Percentiles rank a stretch among this genome's conserved stretches.
phyloP scores from a whole-genome alignment of 1,140 invertebrate genomes.

The Drosophila lacertosa region DNA sequence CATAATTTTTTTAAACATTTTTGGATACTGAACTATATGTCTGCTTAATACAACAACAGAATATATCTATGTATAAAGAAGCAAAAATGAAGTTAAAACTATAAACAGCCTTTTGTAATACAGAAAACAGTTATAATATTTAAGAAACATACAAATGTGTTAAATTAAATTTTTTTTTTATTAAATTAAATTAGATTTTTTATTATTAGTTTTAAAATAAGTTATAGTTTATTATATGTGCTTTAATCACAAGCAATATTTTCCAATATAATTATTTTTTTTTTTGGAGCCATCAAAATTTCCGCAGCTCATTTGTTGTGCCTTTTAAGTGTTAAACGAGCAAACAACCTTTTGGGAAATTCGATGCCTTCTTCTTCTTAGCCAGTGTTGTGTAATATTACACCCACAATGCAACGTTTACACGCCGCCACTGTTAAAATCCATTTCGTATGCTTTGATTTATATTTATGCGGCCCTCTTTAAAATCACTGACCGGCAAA shows the following conservation, averaged over 20 bases:
- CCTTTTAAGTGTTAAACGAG: slow-evolving; percentile 17
- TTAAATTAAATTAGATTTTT: too few relatives aligned
- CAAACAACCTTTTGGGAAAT: slow-evolving; percentile 24
- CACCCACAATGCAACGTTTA: slow-evolving; percentile 26
- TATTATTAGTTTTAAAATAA: background rate
- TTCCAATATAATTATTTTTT: too few relatives aligned
- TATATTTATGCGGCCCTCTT: slow-evolving; percentile 55
- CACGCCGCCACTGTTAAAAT: slow-evolving; percentile 54
- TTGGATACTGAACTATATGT: too few relatives aligned
- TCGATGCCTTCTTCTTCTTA: slow-evolving; percentile 34
- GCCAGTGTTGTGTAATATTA: slow-evolving; percentile 37
- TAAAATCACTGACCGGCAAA: slow-evolving; percentile 34
- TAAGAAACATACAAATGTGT: too few relatives aligned
- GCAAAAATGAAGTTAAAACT: too few relatives aligned
- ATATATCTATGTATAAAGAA: too few relatives aligned
- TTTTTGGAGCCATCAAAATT: background rate
- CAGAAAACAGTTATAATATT: too few relatives aligned
- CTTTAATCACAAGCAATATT: too few relatives aligned
- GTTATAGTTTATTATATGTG: background rate
- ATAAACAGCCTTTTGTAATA: too few relatives aligned
- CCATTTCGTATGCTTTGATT: slow-evolving; percentile 60
- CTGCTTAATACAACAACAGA: too few relatives aligned
- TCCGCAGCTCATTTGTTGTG: background rate
- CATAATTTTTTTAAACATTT: too few relatives aligned
- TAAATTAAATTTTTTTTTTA: background rate